These are phyloP conservation scores for Zoroaster sp. DNA, from an alignment of 53 echinoderm and acorn worm species.

Conservation along the genomic window DNA sequence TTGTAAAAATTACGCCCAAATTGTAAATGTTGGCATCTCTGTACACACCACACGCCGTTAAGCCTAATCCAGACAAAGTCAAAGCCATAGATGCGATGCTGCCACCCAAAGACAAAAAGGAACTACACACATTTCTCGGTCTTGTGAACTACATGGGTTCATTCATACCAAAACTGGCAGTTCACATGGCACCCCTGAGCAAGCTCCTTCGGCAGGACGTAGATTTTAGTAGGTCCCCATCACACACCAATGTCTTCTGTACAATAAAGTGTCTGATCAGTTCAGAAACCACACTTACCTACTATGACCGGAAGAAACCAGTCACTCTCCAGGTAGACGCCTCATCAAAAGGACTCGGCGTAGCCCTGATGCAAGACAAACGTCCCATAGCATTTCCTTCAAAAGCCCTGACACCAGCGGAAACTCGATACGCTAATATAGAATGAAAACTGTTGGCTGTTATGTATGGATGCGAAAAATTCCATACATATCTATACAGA, in stretches of 20 bases:
- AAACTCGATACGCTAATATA: conserved; percentile 32
- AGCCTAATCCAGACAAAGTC: no score
- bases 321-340: conserved; percentile 51
- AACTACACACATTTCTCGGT: conserved; percentile 36
- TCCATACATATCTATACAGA: conserved; percentile 54
- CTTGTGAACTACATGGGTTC: conserved; percentile 46
- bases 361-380: background rate
- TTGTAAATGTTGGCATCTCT: no score
- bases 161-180: conserved; percentile 55
- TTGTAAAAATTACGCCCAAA: no score
- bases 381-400: background rate
- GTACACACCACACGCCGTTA: background rate
- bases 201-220: conserved; percentile 11
- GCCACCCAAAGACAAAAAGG: background rate
- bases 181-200: conserved; percentile 31
- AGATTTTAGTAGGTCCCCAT: background rate
- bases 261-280: background rate
- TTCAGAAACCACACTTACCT: conserved; percentile 7
- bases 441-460: conserved; percentile 10
- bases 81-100: no score
- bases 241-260: no score
- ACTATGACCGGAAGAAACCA: conserved; percentile 28
- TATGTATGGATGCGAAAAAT: conserved; percentile 50
- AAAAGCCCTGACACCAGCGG: conserved; percentile 22
- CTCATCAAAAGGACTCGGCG: background rate